Conservation (phyloP, 2,888 invertebrate species). For the Endomychus coccineus region DNA sequence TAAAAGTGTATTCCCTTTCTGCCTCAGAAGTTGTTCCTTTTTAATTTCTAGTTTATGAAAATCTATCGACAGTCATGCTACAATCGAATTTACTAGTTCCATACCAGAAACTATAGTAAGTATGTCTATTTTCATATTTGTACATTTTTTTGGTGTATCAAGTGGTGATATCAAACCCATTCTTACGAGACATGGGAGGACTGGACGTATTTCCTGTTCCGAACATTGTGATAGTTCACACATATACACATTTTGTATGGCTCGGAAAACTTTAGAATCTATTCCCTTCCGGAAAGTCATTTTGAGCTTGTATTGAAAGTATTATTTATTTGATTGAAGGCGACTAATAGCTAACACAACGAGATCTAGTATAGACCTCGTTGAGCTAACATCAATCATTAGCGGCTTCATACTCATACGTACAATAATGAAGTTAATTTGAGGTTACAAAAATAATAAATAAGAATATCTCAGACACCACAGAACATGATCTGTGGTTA, state of each 20-base stretch:
- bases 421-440: too few relatives aligned
- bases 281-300: constrained; percentile 47
- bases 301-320: too few relatives aligned
- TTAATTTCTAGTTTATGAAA: constrained; percentile 89
- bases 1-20: constrained; percentile 63
- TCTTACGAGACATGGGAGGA: constrained; percentile 85
- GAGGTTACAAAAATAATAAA: too few relatives aligned
- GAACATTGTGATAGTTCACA: constrained; percentile 63
- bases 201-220: constrained; percentile 76
- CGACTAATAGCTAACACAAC: too few relatives aligned
- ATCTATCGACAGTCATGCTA: constrained; percentile 87
- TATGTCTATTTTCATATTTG: constrained; percentile 77
- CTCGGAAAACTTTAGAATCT: constrained; percentile 64
- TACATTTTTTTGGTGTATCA: constrained; percentile 77
- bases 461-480: too few relatives aligned
- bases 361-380: too few relatives aligned
- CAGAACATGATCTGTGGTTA: too few relatives aligned
- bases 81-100: constrained; percentile 90
- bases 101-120: constrained; percentile 85
- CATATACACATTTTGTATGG: constrained; percentile 78
- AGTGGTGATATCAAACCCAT: constrained; percentile 86
- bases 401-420: too few relatives aligned
- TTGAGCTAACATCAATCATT: too few relatives aligned
- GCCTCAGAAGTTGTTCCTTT: constrained; percentile 82
- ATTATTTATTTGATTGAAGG: too few relatives aligned